Evolutionary conservation across 2,797 vertebrate genomes (phyloP), one percentile per base, ranked within the genome.

Genomic region (Crenichthys baileyi): DNA sequence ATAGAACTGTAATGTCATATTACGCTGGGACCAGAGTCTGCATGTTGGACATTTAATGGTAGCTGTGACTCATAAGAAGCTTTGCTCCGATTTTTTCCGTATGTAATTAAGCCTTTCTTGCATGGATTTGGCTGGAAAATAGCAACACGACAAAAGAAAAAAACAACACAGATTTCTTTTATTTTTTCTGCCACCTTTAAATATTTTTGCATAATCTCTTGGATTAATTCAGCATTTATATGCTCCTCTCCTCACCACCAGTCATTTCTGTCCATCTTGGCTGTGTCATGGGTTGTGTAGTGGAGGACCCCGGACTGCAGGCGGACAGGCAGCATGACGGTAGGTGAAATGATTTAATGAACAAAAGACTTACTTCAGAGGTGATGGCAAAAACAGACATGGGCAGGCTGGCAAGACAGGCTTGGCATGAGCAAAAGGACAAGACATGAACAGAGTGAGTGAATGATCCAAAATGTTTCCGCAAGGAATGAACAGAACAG

Each of bases 221-320:
- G 67, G 74, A 86, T 90, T 83, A 4, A 46, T 85, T 88, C 78
- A 61, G 84, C 16, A 51, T 1, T 51, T 51, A 18, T 44, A n/a
- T 2, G 8, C 22, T 8, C 55, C 85, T 84, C 76, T 68, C 76
- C 55, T 50, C 72, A 75, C 68, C 80, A 68, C 77, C 83, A 87
- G 77, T 88, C 63, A 39, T 20, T 70, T 24, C 82, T 84, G 77
- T 85, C 85, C 84, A 88, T 90, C 87, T 85, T 70, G 36, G 67
- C 65, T n/a, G n/a, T n/a, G n/a, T n/a, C n/a, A n/a, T n/a, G n/a
- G n/a, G n/a, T n/a, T n/a, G n/a, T n/a, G n/a, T n/a, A n/a, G n/a
- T n/a, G n/a, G n/a, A n/a, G n/a, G n/a, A n/a, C n/a, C n/a, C n/a
- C n/a, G n/a, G n/a, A n/a, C n/a, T n/a, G n/a, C n/a, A n/a, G n/a